Evolutionary conservation across 37 sponge, comb jelly and placozoan genomes (phyloP).

Genomic region (Beroe forskalii): DNA sequence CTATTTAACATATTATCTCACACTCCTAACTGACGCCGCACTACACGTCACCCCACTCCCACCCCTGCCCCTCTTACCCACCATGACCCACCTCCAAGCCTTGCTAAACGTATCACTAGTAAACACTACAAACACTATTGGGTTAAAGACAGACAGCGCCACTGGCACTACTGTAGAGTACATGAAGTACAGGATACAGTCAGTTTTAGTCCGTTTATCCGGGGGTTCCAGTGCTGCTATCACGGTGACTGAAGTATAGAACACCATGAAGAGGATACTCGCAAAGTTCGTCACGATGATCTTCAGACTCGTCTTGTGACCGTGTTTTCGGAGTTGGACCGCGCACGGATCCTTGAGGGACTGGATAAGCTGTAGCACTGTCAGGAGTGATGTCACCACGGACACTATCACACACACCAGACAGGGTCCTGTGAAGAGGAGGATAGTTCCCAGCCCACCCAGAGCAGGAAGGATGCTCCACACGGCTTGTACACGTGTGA

Average conservation of each 20-base stretch:
- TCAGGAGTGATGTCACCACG: not conserved
- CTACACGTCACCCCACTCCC: too few species aligned
- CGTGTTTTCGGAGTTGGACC: slow-evolving; percentile 13
- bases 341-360: not conserved
- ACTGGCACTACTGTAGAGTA: not conserved
- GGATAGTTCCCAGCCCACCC: not conserved
- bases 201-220: not conserved
- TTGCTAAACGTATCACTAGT: not conserved
- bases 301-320: slow-evolving; percentile 42
- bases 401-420: not conserved
- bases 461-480: slow-evolving; percentile 4
- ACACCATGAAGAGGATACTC: slow-evolving; percentile 34
- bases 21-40: not conserved
- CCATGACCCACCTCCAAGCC: not conserved
- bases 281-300: slow-evolving; percentile 28
- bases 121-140: not conserved
- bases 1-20: not conserved
- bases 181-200: slow-evolving; percentile 49
- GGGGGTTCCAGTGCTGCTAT: not conserved
- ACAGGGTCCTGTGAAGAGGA: slow-evolving; percentile 35
- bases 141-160: slow-evolving; percentile 17
- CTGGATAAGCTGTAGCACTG: slow-evolving; percentile 5
- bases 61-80: too few species aligned
- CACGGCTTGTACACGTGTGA: slow-evolving; percentile 31
- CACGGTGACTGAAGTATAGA: not conserved